Conservation (phyloP, 2,797 vertebrate species). For the Pseudopleuronectes americanus region DNA sequence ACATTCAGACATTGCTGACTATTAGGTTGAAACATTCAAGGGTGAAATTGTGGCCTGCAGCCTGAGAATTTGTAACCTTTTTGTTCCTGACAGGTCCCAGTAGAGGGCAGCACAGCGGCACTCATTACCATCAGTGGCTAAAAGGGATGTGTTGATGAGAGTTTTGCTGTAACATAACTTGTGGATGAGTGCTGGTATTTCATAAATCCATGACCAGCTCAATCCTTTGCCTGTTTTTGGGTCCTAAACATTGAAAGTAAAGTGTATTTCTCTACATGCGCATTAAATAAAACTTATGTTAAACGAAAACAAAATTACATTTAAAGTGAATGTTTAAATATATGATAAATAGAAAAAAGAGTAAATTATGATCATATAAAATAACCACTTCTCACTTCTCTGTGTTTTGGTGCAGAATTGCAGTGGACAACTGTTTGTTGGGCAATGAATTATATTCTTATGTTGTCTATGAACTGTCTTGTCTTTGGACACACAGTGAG, state of each 20-base stretch:
- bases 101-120: conserved; percentile 39
- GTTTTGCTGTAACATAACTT: not conserved
- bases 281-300: not conserved
- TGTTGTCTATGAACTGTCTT: too few species aligned
- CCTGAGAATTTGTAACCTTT: not conserved
- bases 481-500: too few species aligned
- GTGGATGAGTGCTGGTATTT: not conserved
- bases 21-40: conserved; percentile 21
- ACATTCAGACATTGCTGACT: conserved; percentile 4
- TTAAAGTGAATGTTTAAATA: not conserved
- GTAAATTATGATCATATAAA: too few species aligned
- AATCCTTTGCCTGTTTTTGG: not conserved
- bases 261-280: not conserved
- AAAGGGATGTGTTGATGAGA: not conserved
- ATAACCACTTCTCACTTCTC: too few species aligned
- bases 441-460: too few species aligned
- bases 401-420: too few species aligned
- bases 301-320: not conserved
- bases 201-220: not conserved
- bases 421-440: too few species aligned
- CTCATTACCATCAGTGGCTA: not conserved
- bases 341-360: too few species aligned
- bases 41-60: conserved; percentile 25
- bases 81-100: conserved; percentile 6
- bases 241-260: not conserved